These are phyloP conservation scores for Chamaetylas fuelleborni DNA, from an alignment of 2,113 vertebrate species.

Conservation along the genomic window DNA sequence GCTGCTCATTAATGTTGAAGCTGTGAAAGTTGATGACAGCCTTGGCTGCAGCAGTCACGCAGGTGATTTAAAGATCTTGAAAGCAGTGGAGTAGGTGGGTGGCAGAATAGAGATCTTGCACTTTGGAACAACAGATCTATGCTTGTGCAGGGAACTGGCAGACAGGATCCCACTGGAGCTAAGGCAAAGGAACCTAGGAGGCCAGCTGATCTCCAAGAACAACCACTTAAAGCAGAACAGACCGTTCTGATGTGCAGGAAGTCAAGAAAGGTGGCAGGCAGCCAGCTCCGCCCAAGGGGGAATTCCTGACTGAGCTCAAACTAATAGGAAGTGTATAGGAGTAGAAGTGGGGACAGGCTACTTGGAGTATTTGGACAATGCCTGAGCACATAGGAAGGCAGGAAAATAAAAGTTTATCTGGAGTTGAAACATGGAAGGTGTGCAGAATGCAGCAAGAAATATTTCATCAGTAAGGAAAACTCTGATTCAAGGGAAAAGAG, in stretches of 20 bases:
- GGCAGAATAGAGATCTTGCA: neutral
- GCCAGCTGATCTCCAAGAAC: neutral
- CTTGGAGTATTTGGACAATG: neutral
- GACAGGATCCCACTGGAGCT: neutral
- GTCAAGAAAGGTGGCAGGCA: neutral
- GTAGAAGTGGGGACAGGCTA: neutral
- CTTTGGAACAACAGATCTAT: neutral
- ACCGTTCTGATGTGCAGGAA: neutral
- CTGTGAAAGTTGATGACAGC: neutral
- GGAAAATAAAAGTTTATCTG: neutral
- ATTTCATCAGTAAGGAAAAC: neutral
- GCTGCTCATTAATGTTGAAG: neutral
- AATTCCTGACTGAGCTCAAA: conserved; percentile 30
- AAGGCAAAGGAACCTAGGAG: neutral
- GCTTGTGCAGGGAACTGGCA: neutral
- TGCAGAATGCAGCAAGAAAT: neutral
- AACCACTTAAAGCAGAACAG: neutral
- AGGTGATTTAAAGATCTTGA: neutral
- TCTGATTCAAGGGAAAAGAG: neutral
- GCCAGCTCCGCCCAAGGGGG: neutral
- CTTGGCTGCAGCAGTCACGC: neutral
- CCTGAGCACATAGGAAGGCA: neutral
- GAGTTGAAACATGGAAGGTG: neutral
- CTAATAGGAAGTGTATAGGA: neutral
- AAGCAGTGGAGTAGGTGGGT: neutral